Percentiles rank a stretch among this genome's conserved stretches.
Evolutionary conservation across 2,113 vertebrate species (phyloP).

Genomic region (Vanacampus margaritifer): DNA sequence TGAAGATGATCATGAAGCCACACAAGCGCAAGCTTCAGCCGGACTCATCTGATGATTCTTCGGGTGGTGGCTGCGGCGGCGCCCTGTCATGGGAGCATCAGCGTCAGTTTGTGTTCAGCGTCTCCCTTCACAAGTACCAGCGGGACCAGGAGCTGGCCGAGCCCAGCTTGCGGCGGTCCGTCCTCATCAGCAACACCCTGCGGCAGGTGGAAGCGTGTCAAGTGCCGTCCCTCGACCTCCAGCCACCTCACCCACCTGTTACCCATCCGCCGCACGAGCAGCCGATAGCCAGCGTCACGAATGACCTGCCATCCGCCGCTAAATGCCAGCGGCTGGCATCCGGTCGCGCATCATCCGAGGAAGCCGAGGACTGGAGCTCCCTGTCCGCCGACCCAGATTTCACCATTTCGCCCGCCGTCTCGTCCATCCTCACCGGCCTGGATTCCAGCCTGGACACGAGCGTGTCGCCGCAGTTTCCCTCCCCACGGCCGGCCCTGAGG

Average conservation of each 20-base stretch:
- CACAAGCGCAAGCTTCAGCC: slow-evolving; percentile 74
- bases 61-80: slow-evolving; percentile 34
- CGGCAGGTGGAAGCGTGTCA: slow-evolving; percentile 56
- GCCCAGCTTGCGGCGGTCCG: slow-evolving; percentile 73
- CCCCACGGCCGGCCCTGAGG: slow-evolving; percentile 50
- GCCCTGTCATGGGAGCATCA: slow-evolving; percentile 58
- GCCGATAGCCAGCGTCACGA: neutral
- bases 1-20: slow-evolving; percentile 72
- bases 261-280: neutral
- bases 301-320: neutral
- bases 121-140: slow-evolving; percentile 79
- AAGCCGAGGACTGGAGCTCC: slow-evolving; percentile 63
- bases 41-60: slow-evolving; percentile 38
- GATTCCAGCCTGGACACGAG: slow-evolving; percentile 50
- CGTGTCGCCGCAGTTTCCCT: slow-evolving; percentile 28
- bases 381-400: slow-evolving; percentile 64
- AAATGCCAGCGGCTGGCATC: slow-evolving; percentile 1
- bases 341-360: slow-evolving; percentile 23
- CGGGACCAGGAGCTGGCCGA: slow-evolving; percentile 67
- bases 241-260: neutral
- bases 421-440: slow-evolving; percentile 76
- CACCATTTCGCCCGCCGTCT: slow-evolving; percentile 60
- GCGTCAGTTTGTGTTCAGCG: slow-evolving; percentile 77
- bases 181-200: slow-evolving; percentile 82
- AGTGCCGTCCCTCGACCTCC: neutral